phyloP scores from a whole-genome alignment of 2,797 vertebrate genomes.

The Carduelis carduelis region DNA sequence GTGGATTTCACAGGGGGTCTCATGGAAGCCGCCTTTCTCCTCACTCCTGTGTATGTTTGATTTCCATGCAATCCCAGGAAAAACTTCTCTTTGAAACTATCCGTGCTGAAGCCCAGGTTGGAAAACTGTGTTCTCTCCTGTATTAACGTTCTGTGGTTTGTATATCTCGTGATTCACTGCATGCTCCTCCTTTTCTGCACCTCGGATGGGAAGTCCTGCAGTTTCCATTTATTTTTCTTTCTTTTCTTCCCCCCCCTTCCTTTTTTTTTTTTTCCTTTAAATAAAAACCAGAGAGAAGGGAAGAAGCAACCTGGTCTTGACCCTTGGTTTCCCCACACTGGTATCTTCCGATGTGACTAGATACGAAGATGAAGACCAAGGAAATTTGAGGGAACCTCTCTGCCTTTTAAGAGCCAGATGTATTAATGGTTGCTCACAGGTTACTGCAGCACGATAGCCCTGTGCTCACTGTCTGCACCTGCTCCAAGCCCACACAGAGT shows the following conservation, averaged over 20 bases:
- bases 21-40: background rate
- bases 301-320: slow-evolving; percentile 35
- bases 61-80: slow-evolving; percentile 85
- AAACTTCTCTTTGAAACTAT: slow-evolving; percentile 92
- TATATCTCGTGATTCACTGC: slow-evolving; percentile 67
- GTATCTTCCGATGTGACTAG: slow-evolving; percentile 66
- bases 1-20: background rate
- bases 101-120: slow-evolving; percentile 91
- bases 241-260: fast-evolving
- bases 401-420: slow-evolving; percentile 14
- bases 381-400: slow-evolving; percentile 15
- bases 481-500: background rate
- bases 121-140: slow-evolving; percentile 78
- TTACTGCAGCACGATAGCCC: slow-evolving; percentile 1
- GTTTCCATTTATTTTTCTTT: slow-evolving; percentile 59
- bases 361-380: slow-evolving; percentile 48
- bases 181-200: slow-evolving; percentile 73
- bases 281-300: slow-evolving; percentile 33
- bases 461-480: slow-evolving; percentile 28
- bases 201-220: slow-evolving; percentile 38
- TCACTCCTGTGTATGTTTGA: slow-evolving; percentile 72
- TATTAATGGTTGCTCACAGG: slow-evolving; percentile 25
- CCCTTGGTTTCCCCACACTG: slow-evolving; percentile 40
- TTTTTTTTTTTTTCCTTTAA: background rate
- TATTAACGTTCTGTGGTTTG: slow-evolving; percentile 79